A percentile compares a stretch with the other conserved stretches of the same genome.
Conservation (phyloP, 2,113 vertebrate species). For the Gymnobelideus leadbeateri region DNA sequence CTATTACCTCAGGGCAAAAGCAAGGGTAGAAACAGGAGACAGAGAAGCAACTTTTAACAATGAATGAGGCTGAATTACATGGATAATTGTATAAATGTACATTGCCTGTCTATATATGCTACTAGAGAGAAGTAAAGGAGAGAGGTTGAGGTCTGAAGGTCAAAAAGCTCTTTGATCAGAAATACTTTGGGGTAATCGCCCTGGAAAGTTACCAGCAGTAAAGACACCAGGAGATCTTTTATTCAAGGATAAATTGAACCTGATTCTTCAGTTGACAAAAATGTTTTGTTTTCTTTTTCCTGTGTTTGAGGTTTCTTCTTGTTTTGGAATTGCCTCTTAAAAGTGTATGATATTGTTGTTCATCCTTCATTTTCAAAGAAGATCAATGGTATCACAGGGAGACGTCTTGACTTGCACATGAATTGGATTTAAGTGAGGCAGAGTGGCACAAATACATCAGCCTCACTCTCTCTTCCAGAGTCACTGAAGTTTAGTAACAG, state of each 20-base stretch:
- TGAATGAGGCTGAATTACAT: neutral
- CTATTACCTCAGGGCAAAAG: neutral
- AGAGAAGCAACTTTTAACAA: neutral
- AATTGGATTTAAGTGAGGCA: neutral
- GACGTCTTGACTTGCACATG: neutral
- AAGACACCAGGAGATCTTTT: neutral
- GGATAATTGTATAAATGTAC: neutral
- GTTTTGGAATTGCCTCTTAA: neutral
- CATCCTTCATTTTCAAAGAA: neutral
- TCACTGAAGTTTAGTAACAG: neutral
- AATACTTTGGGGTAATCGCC: neutral
- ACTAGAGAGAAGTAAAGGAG: neutral
- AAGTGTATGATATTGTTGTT: neutral
- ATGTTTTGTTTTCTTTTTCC: neutral
- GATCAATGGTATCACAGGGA: neutral
- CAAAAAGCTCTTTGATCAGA: neutral
- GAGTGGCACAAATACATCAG: neutral
- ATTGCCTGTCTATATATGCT: neutral
- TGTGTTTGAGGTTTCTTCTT: neutral
- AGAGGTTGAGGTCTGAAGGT: neutral
- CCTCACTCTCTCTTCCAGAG: neutral
- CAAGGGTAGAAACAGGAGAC: neutral
- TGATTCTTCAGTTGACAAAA: neutral
- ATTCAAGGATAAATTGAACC: neutral
- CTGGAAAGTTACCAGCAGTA: neutral